Conservation (phyloP, 2,113 vertebrate genomes). For the Lagopus muta region DNA sequence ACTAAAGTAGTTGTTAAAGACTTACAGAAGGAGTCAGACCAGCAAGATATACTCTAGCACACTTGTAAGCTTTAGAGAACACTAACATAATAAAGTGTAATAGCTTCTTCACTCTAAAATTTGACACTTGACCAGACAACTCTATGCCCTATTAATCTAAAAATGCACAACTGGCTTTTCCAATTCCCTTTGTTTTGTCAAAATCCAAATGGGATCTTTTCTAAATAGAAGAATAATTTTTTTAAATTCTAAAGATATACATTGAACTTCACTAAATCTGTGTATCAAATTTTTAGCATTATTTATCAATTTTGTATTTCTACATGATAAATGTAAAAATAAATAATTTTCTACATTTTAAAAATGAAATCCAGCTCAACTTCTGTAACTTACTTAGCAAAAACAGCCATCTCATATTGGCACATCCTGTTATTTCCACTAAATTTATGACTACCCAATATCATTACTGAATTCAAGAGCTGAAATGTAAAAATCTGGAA, state of each 20-base stretch:
- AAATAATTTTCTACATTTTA: not conserved
- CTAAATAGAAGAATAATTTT: not conserved
- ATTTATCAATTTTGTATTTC: not conserved
- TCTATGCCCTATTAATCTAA: conserved; percentile 14
- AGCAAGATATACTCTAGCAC: not conserved
- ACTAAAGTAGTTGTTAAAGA: not conserved
- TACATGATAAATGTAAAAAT: not conserved
- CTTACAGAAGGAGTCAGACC: not conserved
- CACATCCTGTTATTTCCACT: not conserved
- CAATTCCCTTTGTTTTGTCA: not conserved
- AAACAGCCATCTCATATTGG: not conserved
- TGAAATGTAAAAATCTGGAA: not conserved
- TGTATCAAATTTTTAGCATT: not conserved
- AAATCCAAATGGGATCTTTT: conserved; percentile 13
- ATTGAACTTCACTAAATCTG: not conserved
- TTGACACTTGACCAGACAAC: conserved; percentile 13
- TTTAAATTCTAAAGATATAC: not conserved
- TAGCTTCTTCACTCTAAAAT: conserved; percentile 41
- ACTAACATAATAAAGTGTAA: conserved; percentile 46
- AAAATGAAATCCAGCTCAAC: not conserved
- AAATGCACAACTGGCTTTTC: conserved; percentile 10
- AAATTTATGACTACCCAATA: not conserved
- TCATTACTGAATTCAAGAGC: not conserved
- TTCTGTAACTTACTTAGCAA: not conserved
- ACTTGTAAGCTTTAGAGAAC: conserved; percentile 24